phyloP scores from a whole-genome alignment of 2,797 vertebrate species.

The Dryobates pubescens region DNA sequence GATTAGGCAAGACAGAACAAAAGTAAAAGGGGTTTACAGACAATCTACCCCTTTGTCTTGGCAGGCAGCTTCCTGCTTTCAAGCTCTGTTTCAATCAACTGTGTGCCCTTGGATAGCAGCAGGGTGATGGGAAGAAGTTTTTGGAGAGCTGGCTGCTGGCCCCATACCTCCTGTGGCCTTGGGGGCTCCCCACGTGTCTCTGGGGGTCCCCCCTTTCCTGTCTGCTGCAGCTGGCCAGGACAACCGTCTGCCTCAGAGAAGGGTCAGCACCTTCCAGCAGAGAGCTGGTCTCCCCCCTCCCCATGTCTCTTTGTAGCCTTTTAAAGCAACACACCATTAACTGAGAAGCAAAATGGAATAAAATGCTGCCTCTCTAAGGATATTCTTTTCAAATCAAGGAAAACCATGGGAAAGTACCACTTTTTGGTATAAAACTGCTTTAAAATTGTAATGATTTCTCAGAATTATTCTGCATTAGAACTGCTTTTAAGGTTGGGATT shows the following conservation, averaged over 20 bases:
- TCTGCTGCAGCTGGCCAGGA: rapidly evolving
- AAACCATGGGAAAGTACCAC: background rate
- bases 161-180: rapidly evolving
- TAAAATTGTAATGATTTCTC: background rate
- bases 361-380: background rate
- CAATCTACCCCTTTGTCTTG: constrained; percentile 28
- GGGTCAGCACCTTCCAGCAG: background rate
- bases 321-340: rapidly evolving
- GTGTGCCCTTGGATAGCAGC: background rate
- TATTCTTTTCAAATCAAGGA: background rate
- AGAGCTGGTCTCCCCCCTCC: background rate
- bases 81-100: background rate
- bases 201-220: background rate
- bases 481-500: background rate
- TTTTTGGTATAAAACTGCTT: background rate
- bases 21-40: constrained; percentile 6
- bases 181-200: background rate
- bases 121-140: constrained; percentile 27
- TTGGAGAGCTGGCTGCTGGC: rapidly evolving
- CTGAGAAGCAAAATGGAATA: background rate
- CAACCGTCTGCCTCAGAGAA: background rate
- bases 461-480: background rate
- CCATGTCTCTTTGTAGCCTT: rapidly evolving
- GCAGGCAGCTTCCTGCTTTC: constrained; percentile 35
- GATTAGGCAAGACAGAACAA: constrained; percentile 26